Evolutionary conservation across 2,888 invertebrate genomes (phyloP).

Genomic region (Axea sp.): DNA sequence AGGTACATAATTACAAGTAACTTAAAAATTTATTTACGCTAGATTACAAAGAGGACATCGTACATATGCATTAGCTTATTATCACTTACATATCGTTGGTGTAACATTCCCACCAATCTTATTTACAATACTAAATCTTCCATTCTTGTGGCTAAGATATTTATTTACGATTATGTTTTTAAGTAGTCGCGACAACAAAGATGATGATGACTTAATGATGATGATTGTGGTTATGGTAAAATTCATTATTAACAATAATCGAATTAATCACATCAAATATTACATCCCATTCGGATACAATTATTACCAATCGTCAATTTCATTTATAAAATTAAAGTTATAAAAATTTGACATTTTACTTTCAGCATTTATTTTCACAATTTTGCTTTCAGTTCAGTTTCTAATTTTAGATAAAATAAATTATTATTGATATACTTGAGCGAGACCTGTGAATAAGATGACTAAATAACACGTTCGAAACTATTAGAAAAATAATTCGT

Average conservation of each 20-base stretch:
- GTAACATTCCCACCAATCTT: slow-evolving; percentile 48
- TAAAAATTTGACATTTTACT: too few species aligned
- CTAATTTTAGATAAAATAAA: too few species aligned
- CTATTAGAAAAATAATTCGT: too few species aligned
- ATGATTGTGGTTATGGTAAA: slow-evolving; percentile 36
- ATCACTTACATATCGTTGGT: slow-evolving; percentile 56
- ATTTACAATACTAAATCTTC: slow-evolving; percentile 50
- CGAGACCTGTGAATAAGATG: too few species aligned
- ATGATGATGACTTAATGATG: slow-evolving; percentile 33
- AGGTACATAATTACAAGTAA: slow-evolving; percentile 42
- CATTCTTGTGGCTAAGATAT: slow-evolving; percentile 20
- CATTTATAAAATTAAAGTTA: too few species aligned
- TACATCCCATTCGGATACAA: not conserved
- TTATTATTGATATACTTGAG: too few species aligned
- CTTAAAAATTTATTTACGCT: slow-evolving; percentile 44
- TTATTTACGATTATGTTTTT: slow-evolving; percentile 27
- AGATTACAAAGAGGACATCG: slow-evolving; percentile 45
- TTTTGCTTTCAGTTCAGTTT: too few species aligned
- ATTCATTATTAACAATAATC: slow-evolving; percentile 6
- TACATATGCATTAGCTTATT: slow-evolving; percentile 52
- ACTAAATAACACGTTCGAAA: too few species aligned
- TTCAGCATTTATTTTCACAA: too few species aligned
- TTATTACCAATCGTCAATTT: slow-evolving; percentile 8
- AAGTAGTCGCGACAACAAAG: slow-evolving; percentile 33
- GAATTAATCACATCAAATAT: slow-evolving; percentile 5